Evolutionary conservation across 2,797 vertebrate genomes (phyloP).

Genomic region (Vultur gryphus): DNA sequence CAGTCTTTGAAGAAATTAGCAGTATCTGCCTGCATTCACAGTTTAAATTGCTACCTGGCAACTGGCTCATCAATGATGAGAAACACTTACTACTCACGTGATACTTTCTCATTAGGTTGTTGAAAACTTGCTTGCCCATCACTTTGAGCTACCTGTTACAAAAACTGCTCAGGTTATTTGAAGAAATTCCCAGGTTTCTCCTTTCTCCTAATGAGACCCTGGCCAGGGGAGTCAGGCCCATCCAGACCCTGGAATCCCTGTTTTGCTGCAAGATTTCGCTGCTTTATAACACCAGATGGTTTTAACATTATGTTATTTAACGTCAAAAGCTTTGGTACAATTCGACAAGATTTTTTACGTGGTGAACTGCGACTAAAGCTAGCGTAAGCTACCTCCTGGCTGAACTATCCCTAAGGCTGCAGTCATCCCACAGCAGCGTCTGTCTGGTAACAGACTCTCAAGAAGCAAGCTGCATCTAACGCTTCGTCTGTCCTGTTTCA

Average conservation of each 20-base stretch:
- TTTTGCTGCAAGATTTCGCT: background rate
- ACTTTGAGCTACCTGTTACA: background rate
- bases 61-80: background rate
- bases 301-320: background rate
- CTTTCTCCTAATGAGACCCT: background rate
- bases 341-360: fast-evolving
- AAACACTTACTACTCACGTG: background rate
- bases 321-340: background rate
- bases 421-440: background rate
- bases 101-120: background rate
- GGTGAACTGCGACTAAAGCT: background rate
- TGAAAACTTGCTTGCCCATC: background rate
- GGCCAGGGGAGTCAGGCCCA: background rate
- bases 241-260: background rate
- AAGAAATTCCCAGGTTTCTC: background rate
- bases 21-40: background rate
- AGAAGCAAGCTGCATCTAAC: fast-evolving
- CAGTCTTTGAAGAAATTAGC: background rate
- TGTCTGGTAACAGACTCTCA: background rate
- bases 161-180: background rate
- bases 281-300: background rate
- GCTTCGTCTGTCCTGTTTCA: fast-evolving
- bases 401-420: background rate
- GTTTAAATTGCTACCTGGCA: background rate
- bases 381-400: no score